Evolutionary conservation across 2,113 vertebrate species (phyloP).

Genomic region (Ophthalmolycus amberensis): DNA sequence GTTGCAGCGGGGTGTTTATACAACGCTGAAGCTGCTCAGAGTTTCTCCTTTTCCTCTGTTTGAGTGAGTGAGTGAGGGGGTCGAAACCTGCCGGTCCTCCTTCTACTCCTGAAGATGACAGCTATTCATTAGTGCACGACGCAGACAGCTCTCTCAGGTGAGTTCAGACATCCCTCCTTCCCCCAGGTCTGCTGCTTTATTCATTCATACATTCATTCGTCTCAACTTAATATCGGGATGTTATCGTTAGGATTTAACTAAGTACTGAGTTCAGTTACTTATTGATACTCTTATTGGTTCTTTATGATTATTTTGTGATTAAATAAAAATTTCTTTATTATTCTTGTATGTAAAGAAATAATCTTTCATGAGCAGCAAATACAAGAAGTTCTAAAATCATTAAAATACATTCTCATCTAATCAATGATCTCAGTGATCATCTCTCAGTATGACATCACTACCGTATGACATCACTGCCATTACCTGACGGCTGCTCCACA

Average conservation of each 20-base stretch:
- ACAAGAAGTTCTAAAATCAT: no score
- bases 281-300: no score
- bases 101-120: constrained; percentile 55
- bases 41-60: neutral
- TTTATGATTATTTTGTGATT: neutral
- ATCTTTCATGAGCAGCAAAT: no score
- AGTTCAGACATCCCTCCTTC: constrained; percentile 31
- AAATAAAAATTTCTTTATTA: no score
- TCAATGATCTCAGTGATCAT: no score
- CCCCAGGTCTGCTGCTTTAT: neutral
- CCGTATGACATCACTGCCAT: no score
- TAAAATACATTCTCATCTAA: no score
- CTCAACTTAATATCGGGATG: constrained; percentile 19
- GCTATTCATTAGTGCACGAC: constrained; percentile 67
- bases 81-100: constrained; percentile 44
- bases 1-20: constrained; percentile 63
- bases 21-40: constrained; percentile 8
- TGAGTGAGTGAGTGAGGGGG: constrained; percentile 32
- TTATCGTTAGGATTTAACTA: no score
- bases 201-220: constrained; percentile 39
- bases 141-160: constrained; percentile 42
- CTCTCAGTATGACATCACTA: no score
- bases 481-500: no score
- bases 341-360: no score
- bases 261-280: no score